Percentiles rank a stretch among this genome's conserved stretches.
phyloP scores from a whole-genome alignment of 2,113 vertebrate species.

The Neogale vison region DNA sequence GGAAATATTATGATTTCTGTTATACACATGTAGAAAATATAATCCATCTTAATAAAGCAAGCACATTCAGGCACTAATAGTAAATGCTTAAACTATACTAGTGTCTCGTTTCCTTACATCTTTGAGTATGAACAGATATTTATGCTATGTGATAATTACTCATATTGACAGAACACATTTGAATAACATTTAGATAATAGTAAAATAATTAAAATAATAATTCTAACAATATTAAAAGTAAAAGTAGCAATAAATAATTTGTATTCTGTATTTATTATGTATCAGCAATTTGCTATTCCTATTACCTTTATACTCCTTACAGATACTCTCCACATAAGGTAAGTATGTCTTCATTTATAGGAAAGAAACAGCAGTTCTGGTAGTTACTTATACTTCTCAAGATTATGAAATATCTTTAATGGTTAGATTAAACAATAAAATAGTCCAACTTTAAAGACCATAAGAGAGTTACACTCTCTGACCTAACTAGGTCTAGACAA shows the following conservation, averaged over 20 bases:
- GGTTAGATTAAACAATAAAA: not conserved
- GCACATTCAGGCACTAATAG: not conserved
- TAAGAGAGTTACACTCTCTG: not conserved
- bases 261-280: not conserved
- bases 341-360: not conserved
- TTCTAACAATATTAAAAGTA: not conserved
- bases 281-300: not conserved
- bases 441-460: not conserved
- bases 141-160: not conserved
- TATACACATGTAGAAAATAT: not conserved
- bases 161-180: not conserved
- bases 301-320: not conserved
- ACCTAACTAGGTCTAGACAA: not conserved
- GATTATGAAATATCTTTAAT: not conserved
- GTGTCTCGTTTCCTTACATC: not conserved
- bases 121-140: not conserved
- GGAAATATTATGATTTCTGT: not conserved
- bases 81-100: not conserved
- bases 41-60: not conserved
- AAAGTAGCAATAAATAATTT: not conserved
- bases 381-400: not conserved
- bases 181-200: not conserved
- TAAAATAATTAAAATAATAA: not conserved
- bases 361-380: not conserved
- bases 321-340: not conserved